A percentile compares a stretch with the other conserved stretches of the same genome.
Evolutionary conservation across 2,888 invertebrate genomes (phyloP).

Genomic region (Microplitis deprimator): DNA sequence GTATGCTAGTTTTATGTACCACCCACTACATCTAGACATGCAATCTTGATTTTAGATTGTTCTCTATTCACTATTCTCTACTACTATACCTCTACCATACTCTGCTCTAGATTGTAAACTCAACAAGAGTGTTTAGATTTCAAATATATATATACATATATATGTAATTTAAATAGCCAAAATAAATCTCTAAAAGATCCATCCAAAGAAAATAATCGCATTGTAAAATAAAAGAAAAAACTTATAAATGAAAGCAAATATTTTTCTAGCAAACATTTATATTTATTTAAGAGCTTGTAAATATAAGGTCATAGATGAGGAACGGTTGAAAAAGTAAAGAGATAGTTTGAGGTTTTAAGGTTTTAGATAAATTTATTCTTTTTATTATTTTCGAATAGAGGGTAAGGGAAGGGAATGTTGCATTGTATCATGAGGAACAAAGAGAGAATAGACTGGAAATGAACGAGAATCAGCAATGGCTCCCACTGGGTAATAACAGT

Average conservation of each 20-base stretch:
- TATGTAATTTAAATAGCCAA: background rate
- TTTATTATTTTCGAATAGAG: background rate
- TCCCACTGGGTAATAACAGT: slow-evolving; percentile 67
- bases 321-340: background rate
- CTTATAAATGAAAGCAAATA: background rate
- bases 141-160: background rate
- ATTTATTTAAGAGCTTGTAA: background rate
- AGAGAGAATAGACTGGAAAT: slow-evolving; percentile 41
- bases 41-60: background rate
- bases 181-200: background rate
- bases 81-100: no score
- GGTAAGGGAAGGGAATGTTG: slow-evolving; percentile 12
- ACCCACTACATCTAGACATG: background rate
- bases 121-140: no score
- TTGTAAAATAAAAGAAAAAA: background rate
- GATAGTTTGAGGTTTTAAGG: background rate
- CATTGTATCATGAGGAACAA: background rate
- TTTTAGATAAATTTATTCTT: slow-evolving; percentile 11
- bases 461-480: slow-evolving; percentile 46
- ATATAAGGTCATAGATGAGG: background rate
- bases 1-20: no score
- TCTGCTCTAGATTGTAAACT: no score
- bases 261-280: slow-evolving; percentile 4
- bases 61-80: background rate
- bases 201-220: slow-evolving; percentile 5